Conservation (phyloP, 2,888 invertebrate species). For the Tipula helvola region DNA sequence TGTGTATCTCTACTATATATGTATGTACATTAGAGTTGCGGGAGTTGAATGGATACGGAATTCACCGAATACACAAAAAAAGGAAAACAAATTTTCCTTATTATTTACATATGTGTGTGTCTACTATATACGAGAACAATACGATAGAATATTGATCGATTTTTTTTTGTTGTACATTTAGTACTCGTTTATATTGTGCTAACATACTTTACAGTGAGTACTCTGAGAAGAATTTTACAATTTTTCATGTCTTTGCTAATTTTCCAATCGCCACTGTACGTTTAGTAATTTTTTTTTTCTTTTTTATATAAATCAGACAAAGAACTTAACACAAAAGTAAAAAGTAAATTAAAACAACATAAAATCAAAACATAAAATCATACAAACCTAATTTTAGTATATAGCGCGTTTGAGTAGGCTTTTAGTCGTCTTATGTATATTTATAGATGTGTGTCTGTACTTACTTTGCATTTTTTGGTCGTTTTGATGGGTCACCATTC, state of each 20-base stretch:
- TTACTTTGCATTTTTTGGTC: slow-evolving; percentile 86
- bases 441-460: slow-evolving; percentile 29
- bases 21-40: background rate
- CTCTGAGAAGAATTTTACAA: background rate
- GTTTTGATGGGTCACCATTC: slow-evolving; percentile 30
- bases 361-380: background rate
- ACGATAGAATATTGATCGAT: slow-evolving; percentile 8
- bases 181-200: background rate
- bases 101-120: background rate
- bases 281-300: background rate
- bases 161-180: background rate
- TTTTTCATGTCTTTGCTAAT: background rate
- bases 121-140: background rate
- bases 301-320: background rate
- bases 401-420: background rate
- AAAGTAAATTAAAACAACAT: background rate
- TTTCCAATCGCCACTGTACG: background rate
- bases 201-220: background rate
- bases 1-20: background rate
- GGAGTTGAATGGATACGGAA: background rate
- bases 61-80: background rate
- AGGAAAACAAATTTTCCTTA: background rate
- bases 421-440: background rate
- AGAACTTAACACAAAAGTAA: background rate
- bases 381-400: background rate